Percentiles rank a stretch among this genome's conserved stretches.
Evolutionary conservation across 2,888 invertebrate genomes (phyloP).

Genomic region (Cantharis lateralis): DNA sequence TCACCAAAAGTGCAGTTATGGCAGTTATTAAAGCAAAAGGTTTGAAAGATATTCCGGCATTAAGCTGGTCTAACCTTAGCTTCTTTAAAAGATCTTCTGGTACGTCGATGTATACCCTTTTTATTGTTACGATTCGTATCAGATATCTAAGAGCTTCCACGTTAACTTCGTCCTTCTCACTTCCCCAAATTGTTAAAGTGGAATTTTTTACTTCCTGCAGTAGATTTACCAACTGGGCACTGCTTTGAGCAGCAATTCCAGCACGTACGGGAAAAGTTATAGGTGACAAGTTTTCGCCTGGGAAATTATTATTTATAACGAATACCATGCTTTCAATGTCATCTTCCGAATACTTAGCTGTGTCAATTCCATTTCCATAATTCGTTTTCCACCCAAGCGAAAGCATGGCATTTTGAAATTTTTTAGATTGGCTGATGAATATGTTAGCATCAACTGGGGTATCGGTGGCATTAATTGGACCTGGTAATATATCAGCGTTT

Average conservation of each 20-base stretch:
- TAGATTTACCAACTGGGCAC: slow-evolving; percentile 64
- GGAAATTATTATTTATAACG: slow-evolving; percentile 58
- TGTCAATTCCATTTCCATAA: slow-evolving; percentile 59
- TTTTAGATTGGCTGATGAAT: slow-evolving; percentile 65
- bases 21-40: not conserved
- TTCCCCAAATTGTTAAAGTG: slow-evolving; percentile 83
- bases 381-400: slow-evolving; percentile 88
- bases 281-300: slow-evolving; percentile 62
- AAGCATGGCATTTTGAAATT: slow-evolving; percentile 68
- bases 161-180: slow-evolving; percentile 69
- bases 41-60: not conserved
- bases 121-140: slow-evolving; percentile 68
- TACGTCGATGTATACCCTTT: slow-evolving; percentile 78
- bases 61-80: slow-evolving; percentile 53
- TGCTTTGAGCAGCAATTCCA: slow-evolving; percentile 69
- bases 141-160: slow-evolving; percentile 67
- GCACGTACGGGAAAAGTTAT: slow-evolving; percentile 84
- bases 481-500: slow-evolving; percentile 83
- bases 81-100: slow-evolving; percentile 64
- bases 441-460: slow-evolving; percentile 66
- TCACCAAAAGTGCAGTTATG: not conserved
- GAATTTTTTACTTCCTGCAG: slow-evolving; percentile 61
- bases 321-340: slow-evolving; percentile 74
- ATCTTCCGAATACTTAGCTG: slow-evolving; percentile 64
- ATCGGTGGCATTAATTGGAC: slow-evolving; percentile 68